Conservation (phyloP, 2,113 vertebrate genomes). For the Zosterops hypoxanthus region DNA sequence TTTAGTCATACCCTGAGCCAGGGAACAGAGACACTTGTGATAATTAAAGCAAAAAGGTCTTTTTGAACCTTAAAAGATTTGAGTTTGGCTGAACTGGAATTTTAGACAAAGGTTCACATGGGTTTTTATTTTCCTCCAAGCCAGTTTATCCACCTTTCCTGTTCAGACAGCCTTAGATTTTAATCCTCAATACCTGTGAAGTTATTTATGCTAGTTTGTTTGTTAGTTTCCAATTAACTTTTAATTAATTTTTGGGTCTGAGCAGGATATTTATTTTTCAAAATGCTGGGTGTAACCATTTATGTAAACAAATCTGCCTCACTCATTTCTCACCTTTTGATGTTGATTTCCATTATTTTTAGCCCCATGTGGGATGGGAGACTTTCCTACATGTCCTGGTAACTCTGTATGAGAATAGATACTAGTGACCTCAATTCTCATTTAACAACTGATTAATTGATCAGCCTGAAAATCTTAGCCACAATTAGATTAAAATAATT, state of each 20-base stretch:
- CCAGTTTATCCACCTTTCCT: slow-evolving; percentile 20
- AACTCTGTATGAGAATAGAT: neutral
- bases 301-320: slow-evolving; percentile 45
- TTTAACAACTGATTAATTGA: neutral
- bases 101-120: slow-evolving; percentile 56
- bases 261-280: slow-evolving; percentile 42
- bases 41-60: slow-evolving; percentile 56
- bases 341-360: slow-evolving; percentile 36
- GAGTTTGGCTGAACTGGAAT: slow-evolving; percentile 48
- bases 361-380: neutral
- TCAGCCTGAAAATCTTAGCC: neutral
- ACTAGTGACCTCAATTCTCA: neutral
- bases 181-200: slow-evolving; percentile 58
- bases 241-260: slow-evolving; percentile 36
- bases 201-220: slow-evolving; percentile 35
- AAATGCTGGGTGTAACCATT: slow-evolving; percentile 43
- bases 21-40: neutral
- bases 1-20: slow-evolving; percentile 44
- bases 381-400: neutral
- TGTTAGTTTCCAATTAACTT: slow-evolving; percentile 60
- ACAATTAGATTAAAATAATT: neutral
- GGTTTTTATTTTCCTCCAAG: slow-evolving; percentile 23
- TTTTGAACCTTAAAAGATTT: slow-evolving; percentile 57
- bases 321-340: slow-evolving; percentile 38
- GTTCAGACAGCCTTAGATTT: slow-evolving; percentile 43